These are phyloP conservation scores for Mya arenaria DNA, from an alignment of 1,140 invertebrate genomes.

Conservation along the genomic window DNA sequence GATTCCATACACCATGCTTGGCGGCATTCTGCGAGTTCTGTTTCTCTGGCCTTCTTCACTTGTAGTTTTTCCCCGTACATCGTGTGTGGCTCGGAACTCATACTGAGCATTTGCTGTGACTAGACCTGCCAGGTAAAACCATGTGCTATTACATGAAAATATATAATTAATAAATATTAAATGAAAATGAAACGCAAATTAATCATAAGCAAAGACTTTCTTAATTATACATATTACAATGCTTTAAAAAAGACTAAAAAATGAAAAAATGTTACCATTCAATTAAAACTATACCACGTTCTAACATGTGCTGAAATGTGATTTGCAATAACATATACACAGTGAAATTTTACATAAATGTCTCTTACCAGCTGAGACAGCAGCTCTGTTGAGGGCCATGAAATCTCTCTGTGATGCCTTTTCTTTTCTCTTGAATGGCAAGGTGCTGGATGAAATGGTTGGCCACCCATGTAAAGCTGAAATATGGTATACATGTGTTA, in stretches of 20 bases:
- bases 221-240: too few relatives aligned
- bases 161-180: too few relatives aligned
- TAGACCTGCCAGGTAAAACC: slow-evolving; percentile 61
- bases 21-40: slow-evolving; percentile 69
- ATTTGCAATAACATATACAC: too few relatives aligned
- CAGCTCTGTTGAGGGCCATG: slow-evolving; percentile 76
- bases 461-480: slow-evolving; percentile 66
- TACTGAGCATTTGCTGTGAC: slow-evolving; percentile 73
- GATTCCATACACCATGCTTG: slow-evolving; percentile 77
- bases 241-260: too few relatives aligned
- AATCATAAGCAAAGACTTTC: too few relatives aligned
- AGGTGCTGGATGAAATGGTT: slow-evolving; percentile 51
- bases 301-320: too few relatives aligned
- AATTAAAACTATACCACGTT: too few relatives aligned
- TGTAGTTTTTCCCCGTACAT: slow-evolving; percentile 70
- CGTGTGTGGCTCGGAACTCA: slow-evolving; percentile 77
- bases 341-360: too few relatives aligned
- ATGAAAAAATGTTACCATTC: too few relatives aligned
- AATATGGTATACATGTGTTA: too few relatives aligned
- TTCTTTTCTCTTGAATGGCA: slow-evolving; percentile 66
- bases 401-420: slow-evolving; percentile 75
- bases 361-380: slow-evolving; percentile 62
- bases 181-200: too few relatives aligned
- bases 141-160: too few relatives aligned
- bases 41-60: slow-evolving; percentile 64